Percentiles rank a stretch among this genome's conserved stretches.
These are phyloP conservation scores for Eira barbara DNA, from an alignment of 2,113 vertebrate species.

Conservation along the genomic window DNA sequence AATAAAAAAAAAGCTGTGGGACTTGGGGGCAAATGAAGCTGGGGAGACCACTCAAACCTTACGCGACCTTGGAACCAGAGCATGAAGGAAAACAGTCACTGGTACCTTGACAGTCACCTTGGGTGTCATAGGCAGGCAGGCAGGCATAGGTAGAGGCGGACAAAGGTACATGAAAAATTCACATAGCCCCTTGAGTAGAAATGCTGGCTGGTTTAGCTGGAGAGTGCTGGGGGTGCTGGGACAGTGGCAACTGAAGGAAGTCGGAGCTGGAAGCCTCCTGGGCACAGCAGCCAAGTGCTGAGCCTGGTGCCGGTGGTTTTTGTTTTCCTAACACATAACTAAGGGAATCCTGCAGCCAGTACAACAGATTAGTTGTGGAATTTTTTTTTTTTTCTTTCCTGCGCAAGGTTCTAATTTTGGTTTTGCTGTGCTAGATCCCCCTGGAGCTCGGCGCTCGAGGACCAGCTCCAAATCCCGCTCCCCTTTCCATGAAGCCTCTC, in stretches of 20 bases:
- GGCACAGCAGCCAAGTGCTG: background rate
- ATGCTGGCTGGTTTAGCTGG: background rate
- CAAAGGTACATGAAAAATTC: background rate
- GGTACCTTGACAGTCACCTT: background rate
- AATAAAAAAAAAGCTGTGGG: background rate
- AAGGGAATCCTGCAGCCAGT: background rate
- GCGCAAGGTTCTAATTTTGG: background rate
- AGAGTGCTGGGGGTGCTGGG: background rate
- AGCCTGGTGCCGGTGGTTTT: background rate
- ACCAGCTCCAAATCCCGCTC: background rate
- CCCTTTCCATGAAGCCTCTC: background rate
- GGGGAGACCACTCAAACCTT: background rate
- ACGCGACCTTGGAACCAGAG: background rate
- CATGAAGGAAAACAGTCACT: background rate
- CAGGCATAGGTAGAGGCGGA: background rate
- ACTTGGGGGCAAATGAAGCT: background rate
- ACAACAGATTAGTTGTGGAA: background rate
- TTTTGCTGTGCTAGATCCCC: background rate
- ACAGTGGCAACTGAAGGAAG: background rate
- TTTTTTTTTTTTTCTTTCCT: background rate
- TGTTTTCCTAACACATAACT: background rate
- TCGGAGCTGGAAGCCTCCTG: background rate
- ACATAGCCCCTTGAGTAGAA: background rate
- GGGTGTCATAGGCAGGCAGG: background rate
- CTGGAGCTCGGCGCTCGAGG: background rate